These are phyloP conservation scores for Phoeniculus purpureus DNA, from an alignment of 2,797 vertebrate species.

Conservation along the genomic window DNA sequence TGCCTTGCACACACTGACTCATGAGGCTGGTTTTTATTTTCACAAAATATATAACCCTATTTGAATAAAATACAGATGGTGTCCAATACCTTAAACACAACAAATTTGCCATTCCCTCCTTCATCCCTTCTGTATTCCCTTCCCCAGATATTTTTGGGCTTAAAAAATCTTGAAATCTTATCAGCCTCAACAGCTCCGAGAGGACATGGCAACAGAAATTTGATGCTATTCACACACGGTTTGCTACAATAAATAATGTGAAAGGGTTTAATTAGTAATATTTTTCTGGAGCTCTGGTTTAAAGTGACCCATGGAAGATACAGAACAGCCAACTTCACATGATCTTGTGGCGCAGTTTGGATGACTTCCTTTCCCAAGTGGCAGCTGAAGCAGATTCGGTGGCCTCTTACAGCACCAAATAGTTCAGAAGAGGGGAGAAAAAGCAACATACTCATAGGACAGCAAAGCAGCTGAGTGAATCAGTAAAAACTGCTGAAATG, in stretches of 20 bases:
- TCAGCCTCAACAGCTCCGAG: slow-evolving; percentile 35
- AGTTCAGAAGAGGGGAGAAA: neutral
- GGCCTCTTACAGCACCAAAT: neutral
- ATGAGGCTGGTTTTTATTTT: slow-evolving; percentile 77
- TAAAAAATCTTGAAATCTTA: slow-evolving; percentile 48
- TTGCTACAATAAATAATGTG: slow-evolving; percentile 13
- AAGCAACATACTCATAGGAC: neutral
- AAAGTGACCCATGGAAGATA: neutral
- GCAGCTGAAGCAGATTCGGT: neutral
- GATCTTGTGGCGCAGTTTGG: neutral
- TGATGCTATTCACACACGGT: slow-evolving; percentile 4
- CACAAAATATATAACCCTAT: slow-evolving; percentile 78
- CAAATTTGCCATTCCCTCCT: slow-evolving; percentile 70
- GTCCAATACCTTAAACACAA: slow-evolving; percentile 71
- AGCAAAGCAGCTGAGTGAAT: neutral
- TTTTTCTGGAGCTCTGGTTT: slow-evolving; percentile 4
- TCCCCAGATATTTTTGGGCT: slow-evolving; percentile 39
- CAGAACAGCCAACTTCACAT: neutral
- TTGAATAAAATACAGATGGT: slow-evolving; percentile 81
- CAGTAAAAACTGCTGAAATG: neutral
- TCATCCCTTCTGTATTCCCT: slow-evolving; percentile 20
- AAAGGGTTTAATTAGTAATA: neutral
- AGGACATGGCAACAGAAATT: slow-evolving; percentile 39
- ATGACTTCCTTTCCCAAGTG: neutral
- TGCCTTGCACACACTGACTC: slow-evolving; percentile 72